Base-by-base conservation (phyloP, 2,888 invertebrate species). In the Drosophila maculinotata region DNA sequence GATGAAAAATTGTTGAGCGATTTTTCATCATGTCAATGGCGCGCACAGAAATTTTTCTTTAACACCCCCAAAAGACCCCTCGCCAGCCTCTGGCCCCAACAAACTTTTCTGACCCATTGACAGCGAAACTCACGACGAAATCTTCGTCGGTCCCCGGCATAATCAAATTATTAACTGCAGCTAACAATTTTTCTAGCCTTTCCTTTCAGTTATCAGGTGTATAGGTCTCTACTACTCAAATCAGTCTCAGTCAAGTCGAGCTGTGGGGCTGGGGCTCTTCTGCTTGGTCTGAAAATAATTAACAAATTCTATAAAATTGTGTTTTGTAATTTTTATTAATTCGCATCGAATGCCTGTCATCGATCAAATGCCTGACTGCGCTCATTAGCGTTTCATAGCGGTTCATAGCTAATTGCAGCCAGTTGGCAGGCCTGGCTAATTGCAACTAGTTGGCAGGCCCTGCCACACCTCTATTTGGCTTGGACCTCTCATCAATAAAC, bases 1-100 rank as follows among this genome's bases (percentile, higher is more conserved):
- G 44, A 80, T 67, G 71, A 69, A 76, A 88, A 84, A 89, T 87
- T 84, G 86, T 86, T 83, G 72, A 76, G 74, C 80, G 76, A 90
- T 90, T 86, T 83, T 83, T 89, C 87, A 74, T 85, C 64, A 57
- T 80, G 88, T 89, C 88, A 76, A 69, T 69, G 53, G 51, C 53
- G 75, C 76, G 70, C 69, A 71, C 65, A 58, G 45, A 58, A 69
- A 83, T 79, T 82, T 87, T 74, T 86, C 86, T 66, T 76, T 69
- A 48, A 25, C 71, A 69, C 64, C 66, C 36, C 44, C 17, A 30
- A 44, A 17, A 30, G 31, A 38, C 5, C 3, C 33, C 8, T 28
- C 9, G 12, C 10, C 28, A 6, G 42, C 31, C n/a, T n/a, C n/a
- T n/a, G n/a, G n/a, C n/a, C n/a, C 26, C 53, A 47, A 35, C 36